These are phyloP conservation scores for Ivindomyrus marchei DNA, from an alignment of 2,113 vertebrate genomes.

Conservation along the genomic window DNA sequence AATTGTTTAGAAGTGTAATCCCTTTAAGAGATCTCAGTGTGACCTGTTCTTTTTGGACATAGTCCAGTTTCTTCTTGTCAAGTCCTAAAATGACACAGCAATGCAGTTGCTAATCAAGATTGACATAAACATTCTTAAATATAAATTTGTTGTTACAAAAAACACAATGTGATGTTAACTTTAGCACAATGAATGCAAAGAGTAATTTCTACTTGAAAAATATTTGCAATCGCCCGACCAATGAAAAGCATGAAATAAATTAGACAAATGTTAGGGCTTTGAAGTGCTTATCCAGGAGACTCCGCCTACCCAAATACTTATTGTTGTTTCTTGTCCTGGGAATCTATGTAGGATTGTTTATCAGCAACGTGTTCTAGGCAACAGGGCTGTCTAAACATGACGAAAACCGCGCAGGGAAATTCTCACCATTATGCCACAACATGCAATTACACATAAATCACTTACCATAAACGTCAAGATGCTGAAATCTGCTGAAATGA, in stretches of 20 bases:
- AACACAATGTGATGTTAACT: not conserved
- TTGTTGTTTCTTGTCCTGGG: not conserved
- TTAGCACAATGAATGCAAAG: not conserved
- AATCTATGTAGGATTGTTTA: not conserved
- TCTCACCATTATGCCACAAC: not conserved
- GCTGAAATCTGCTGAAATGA: not conserved
- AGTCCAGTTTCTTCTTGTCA: not conserved
- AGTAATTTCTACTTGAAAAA: not conserved
- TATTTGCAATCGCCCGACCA: not conserved
- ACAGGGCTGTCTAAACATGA: not conserved
- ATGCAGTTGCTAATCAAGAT: not conserved
- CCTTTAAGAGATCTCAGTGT: not conserved
- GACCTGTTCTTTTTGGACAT: not conserved
- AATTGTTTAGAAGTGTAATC: not conserved
- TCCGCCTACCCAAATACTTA: not conserved
- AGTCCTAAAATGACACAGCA: not conserved
- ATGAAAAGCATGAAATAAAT: not conserved
- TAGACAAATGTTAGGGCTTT: not conserved
- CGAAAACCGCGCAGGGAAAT: not conserved
- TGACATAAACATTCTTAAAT: not conserved
- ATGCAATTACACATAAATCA: not conserved
- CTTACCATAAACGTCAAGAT: not conserved
- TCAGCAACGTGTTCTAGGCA: not conserved
- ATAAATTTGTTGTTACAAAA: not conserved
- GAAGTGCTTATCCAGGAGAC: not conserved